Conservation (phyloP, 2,888 invertebrate species). For the Rhagonycha lutea region DNA sequence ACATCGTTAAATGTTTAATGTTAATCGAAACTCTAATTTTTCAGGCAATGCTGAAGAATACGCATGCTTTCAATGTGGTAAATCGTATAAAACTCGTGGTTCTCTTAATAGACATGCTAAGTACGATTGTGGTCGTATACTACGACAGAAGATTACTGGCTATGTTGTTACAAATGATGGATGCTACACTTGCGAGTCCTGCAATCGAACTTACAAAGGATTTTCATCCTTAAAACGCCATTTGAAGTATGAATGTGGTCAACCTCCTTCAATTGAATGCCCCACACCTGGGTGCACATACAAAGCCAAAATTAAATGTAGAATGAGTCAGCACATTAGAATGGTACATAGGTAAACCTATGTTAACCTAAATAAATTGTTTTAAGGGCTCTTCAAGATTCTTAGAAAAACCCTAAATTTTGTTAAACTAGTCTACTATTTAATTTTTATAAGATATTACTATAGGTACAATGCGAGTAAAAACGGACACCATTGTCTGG, state of each 20-base stretch:
- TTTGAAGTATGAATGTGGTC: constrained; percentile 23
- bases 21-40: neutral
- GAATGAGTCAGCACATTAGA: constrained; percentile 21
- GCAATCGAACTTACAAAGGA: constrained; percentile 15
- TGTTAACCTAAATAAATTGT: constrained; percentile 6
- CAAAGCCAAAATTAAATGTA: constrained; percentile 20
- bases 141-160: constrained; percentile 15
- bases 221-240: constrained; percentile 21
- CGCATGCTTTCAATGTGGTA: constrained; percentile 20
- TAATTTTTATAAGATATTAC: neutral
- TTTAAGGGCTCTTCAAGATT: neutral
- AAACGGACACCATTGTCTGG: neutral
- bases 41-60: neutral
- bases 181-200: constrained; percentile 12
- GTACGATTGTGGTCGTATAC: constrained; percentile 35
- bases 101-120: constrained; percentile 35
- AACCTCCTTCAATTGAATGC: constrained; percentile 15
- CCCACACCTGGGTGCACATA: constrained; percentile 14
- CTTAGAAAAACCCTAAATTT: neutral
- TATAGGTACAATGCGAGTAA: too few species aligned
- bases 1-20: neutral
- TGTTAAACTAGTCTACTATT: neutral
- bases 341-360: constrained; percentile 21
- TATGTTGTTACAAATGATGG: constrained; percentile 11
- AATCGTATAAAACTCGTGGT: constrained; percentile 25